Percentiles rank a stretch among this genome's conserved stretches.
phyloP scores from a whole-genome alignment of 2,797 vertebrate genomes.

The Alauda arvensis region DNA sequence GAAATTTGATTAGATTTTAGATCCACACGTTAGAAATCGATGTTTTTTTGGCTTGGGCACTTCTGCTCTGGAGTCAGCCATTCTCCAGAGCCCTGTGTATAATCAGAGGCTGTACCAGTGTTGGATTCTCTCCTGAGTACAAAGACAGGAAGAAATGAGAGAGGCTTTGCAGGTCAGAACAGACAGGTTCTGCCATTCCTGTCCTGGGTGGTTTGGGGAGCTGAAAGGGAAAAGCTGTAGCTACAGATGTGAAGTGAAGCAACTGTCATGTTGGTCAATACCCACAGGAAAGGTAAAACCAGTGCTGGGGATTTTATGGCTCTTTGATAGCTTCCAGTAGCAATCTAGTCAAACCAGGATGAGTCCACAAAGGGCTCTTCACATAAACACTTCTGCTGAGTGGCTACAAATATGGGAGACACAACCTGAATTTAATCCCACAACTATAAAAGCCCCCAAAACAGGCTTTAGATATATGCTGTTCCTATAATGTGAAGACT shows the following conservation, averaged over 20 bases:
- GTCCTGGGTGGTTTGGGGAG: background rate
- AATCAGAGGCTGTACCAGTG: slow-evolving; percentile 24
- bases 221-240: slow-evolving; percentile 21
- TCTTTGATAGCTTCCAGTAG: slow-evolving; percentile 45
- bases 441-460: background rate
- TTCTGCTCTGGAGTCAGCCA: slow-evolving; percentile 40
- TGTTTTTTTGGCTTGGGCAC: slow-evolving; percentile 43
- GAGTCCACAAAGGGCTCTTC: slow-evolving; percentile 25
- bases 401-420: slow-evolving; percentile 10
- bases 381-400: slow-evolving; percentile 24
- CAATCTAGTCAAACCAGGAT: slow-evolving; percentile 42
- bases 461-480: background rate
- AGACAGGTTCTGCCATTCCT: slow-evolving; percentile 48
- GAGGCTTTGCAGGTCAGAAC: slow-evolving; percentile 56
- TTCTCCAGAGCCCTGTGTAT: slow-evolving; percentile 37
- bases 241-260: slow-evolving; percentile 28
- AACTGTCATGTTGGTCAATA: slow-evolving; percentile 38
- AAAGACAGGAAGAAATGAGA: slow-evolving; percentile 55
- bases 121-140: slow-evolving; percentile 44
- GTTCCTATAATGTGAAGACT: background rate
- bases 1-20: slow-evolving; percentile 75
- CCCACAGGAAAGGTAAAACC: slow-evolving; percentile 48
- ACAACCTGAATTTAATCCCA: slow-evolving; percentile 25
- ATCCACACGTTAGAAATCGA: slow-evolving; percentile 59
- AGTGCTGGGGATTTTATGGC: slow-evolving; percentile 10